Evolutionary conservation across 2,113 vertebrate species (phyloP), one percentile per base, ranked within the genome.

Genomic region (Nycticryphes semicollaris): DNA sequence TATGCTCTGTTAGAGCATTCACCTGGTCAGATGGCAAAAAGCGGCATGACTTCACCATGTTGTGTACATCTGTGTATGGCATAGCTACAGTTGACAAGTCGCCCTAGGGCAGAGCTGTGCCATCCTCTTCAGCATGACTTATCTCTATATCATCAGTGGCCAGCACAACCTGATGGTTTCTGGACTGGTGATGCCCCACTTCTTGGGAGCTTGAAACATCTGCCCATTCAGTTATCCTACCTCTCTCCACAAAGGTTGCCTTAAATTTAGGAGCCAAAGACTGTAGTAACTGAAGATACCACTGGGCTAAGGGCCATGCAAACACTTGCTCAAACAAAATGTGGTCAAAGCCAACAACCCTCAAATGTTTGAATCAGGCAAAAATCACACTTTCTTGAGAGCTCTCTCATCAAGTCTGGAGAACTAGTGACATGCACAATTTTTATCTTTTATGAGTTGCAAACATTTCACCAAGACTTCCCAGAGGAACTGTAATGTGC

Each of bases 21-120:
- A 30, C 4, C 9, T 11, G 10, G 8, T 54, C 25, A 75, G 60
- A n/a, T 8, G 24, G 28, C 1, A 6, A 73, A 45, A 79, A 20
- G 0, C 0, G 0, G 27, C 5, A 3, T 51, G 53, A 23, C 6
- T 47, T 73, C 25, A 41, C 53, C 35, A 41, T 2, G 4, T 6
- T 12, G 9, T 27, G 31, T 17, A 20, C 19, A 45, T 27, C 5
- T 18, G 13, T 2, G 3, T 35, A 23, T 8, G 25, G 8, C 25
- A 56, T 4, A 64, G 4, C 18, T 57, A 13, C 50, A 19, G 10
- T 3, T 12, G 28, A 23, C 4, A 56, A 84, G 5, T 37, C 27
- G 27, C 23, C 33, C 62, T 4, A 4, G 5, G 13, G 20, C 31
- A 73, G 16, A 64, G 25, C 7, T n/a, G 20, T 47, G 8, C 12